These are phyloP conservation scores for Rhinolophus sinicus DNA, from an alignment of 2,113 vertebrate genomes.

Conservation along the genomic window DNA sequence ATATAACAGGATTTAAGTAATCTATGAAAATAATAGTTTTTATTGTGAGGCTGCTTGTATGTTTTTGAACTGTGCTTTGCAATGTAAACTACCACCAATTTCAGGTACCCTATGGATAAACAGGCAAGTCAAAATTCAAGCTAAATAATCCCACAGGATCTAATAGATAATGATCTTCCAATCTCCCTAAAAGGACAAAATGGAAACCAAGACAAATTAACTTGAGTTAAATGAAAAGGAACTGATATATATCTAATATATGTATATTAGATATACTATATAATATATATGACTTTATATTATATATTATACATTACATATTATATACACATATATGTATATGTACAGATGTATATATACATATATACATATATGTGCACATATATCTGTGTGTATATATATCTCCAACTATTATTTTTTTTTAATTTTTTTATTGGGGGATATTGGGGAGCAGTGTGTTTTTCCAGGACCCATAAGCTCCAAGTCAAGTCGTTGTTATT, in stretches of 20 bases:
- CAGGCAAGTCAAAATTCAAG: constrained; percentile 1
- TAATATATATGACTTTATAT: no score
- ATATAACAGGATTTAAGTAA: constrained; percentile 60
- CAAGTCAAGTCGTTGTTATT: no score
- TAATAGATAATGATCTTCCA: not conserved
- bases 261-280: no score
- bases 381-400: not conserved
- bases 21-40: constrained; percentile 69
- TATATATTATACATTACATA: no score
- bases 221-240: not conserved
- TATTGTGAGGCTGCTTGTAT: constrained; percentile 35
- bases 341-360: no score
- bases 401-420: not conserved
- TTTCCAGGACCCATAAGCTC: no score
- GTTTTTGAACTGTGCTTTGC: not conserved
- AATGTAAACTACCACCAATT: constrained; percentile 62
- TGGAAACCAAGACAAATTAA: constrained; percentile 46
- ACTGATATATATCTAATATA: no score
- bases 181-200: constrained; percentile 28
- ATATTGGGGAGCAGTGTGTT: no score
- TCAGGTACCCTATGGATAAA: not conserved
- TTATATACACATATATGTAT: no score
- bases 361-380: no score
- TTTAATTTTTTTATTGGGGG: no score
- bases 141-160: not conserved